Evolutionary conservation across 2,113 vertebrate species (phyloP).

Genomic region (Centrocercus urophasianus): DNA sequence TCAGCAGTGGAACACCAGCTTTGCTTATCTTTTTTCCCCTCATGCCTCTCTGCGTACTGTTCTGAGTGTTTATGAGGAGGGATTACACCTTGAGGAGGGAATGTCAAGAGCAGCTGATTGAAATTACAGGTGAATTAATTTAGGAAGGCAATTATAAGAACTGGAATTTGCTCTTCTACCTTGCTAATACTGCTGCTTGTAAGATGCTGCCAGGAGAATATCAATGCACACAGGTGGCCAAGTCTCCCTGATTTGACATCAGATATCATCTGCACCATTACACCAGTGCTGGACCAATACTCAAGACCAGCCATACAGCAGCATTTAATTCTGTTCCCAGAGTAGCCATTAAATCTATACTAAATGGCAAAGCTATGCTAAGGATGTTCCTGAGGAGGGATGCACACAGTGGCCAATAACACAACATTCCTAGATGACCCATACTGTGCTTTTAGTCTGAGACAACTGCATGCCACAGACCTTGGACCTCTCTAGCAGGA

Average conservation of each 20-base stretch:
- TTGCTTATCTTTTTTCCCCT: slow-evolving; percentile 44
- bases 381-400: not conserved
- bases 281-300: not conserved
- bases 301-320: not conserved
- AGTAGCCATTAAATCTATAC: not conserved
- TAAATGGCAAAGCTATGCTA: not conserved
- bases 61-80: slow-evolving; percentile 3
- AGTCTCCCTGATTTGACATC: not conserved
- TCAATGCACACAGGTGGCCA: not conserved
- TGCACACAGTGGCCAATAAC: not conserved
- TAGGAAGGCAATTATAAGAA: slow-evolving; percentile 59
- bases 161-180: slow-evolving; percentile 65
- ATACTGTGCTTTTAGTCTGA: not conserved
- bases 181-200: slow-evolving; percentile 10
- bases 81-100: slow-evolving; percentile 57
- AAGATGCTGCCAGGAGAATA: not conserved
- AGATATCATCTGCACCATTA: not conserved
- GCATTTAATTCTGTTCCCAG: not conserved
- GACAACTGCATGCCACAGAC: not conserved
- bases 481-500: not conserved
- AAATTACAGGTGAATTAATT: slow-evolving; percentile 66
- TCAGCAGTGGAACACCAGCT: not conserved
- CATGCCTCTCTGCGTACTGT: not conserved
- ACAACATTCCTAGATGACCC: fast-evolving
- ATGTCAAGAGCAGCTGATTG: slow-evolving; percentile 64